phyloP scores from a whole-genome alignment of 2,797 vertebrate genomes.

The Sebastolobus alascanus region DNA sequence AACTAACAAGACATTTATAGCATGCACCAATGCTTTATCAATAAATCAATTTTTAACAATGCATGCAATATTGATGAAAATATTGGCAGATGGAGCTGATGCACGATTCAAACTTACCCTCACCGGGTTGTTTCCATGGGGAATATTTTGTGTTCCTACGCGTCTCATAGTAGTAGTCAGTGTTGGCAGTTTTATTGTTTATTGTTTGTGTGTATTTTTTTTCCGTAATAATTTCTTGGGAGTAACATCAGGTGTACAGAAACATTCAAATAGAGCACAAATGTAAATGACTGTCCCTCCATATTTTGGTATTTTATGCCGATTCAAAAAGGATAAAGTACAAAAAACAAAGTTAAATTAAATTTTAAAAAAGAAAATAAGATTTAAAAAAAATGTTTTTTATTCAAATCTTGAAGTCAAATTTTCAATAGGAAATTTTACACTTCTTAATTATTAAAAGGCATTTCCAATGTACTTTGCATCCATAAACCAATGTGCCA shows the following conservation, averaged over 20 bases:
- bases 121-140: slow-evolving; percentile 15
- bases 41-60: not conserved
- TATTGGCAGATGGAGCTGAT: slow-evolving; percentile 8
- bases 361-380: too few species aligned
- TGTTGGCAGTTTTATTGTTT: not conserved
- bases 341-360: too few species aligned
- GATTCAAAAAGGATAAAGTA: too few species aligned
- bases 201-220: not conserved
- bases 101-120: slow-evolving; percentile 10
- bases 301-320: too few species aligned
- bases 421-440: not conserved
- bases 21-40: not conserved
- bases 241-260: too few species aligned
- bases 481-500: not conserved
- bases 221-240: not conserved
- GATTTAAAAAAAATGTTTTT: not conserved
- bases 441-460: not conserved
- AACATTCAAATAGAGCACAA: too few species aligned
- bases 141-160: slow-evolving; percentile 1
- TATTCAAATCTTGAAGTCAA: too few species aligned
- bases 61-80: slow-evolving; percentile 15
- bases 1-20: not conserved
- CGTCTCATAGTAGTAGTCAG: not conserved
- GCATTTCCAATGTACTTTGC: not conserved
- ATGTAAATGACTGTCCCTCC: not conserved